Base-by-base conservation (phyloP, 1,140 invertebrate genomes). In the Drosophila lacteicornis region DNA sequence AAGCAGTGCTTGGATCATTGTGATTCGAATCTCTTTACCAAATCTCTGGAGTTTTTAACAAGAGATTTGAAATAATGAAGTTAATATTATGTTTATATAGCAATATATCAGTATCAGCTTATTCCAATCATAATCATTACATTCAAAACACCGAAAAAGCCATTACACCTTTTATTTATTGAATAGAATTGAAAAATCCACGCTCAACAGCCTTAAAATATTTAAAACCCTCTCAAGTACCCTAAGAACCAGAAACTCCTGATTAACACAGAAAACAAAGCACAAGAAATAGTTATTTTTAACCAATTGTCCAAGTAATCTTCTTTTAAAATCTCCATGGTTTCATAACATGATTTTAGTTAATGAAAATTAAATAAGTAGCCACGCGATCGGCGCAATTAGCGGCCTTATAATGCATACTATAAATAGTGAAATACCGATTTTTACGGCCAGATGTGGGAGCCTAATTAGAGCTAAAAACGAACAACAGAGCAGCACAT, bases 401-500 rank as follows among this genome's bases (percentile, higher is more conserved):
- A 53, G 13, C 17, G 15, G 11, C 7, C 19, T 38, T 70, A 25
- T 70, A 22, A 25, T 56, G 36, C 4, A 66, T 46, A 33, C 17
- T 45, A 30, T 12, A 17, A n/a, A 12, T n/a, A 25, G 42, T 22
- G 30, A 38, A 33, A 7, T 25, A 70, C 17, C 27, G 22, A 70
- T 70, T 43, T 70, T 56, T n/a, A 70, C 8, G 43, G 25, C 40
- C 67, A 70, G 63, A 56, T 70, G 67, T 27, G 40, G 17, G n/a
- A 19, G 49, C 38, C 38, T 45, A 69, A 69, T 69, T 69, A 53
- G n/a, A 33, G 46, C 49, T 68, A 70, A 70, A 56, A 70, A 46
- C 67, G 13, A 66, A 60, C 42, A 40, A 12, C 5, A 45, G 27
- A 45, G 7, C 4, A 30, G 5, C 57, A 49, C 22, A 22, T 38